Evolutionary conservation across 2,797 vertebrate genomes (phyloP).

Genomic region (Rhabdophis nuchalis): DNA sequence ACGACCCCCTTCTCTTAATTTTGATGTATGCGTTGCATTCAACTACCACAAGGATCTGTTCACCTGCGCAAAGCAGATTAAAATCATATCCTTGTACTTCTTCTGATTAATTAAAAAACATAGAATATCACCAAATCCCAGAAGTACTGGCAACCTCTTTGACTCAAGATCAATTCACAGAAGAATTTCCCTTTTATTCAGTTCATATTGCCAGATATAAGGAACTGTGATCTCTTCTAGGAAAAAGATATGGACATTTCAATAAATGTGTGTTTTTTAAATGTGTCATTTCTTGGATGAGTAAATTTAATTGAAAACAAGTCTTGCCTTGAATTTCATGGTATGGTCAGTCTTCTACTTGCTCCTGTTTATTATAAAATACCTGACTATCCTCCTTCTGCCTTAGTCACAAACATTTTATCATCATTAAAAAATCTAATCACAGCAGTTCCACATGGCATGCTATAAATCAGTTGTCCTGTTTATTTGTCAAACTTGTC

Average conservation of each 20-base stretch:
- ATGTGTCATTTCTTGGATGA: conserved; percentile 4
- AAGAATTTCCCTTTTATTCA: background rate
- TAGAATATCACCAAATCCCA: background rate
- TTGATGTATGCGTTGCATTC: background rate
- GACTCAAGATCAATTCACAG: background rate
- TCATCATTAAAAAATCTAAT: conserved; percentile 34
- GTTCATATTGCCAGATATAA: conserved; percentile 3
- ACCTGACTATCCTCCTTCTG: conserved; percentile 14
- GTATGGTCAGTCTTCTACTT: conserved; percentile 6
- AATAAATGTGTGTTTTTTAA: conserved; percentile 30
- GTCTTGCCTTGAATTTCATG: conserved; percentile 26
- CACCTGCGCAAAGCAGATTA: background rate
- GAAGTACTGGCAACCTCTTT: background rate
- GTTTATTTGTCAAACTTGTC: conserved; percentile 35
- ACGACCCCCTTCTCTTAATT: background rate
- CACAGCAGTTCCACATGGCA: conserved; percentile 11
- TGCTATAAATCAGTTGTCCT: conserved; percentile 37
- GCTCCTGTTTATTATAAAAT: conserved; percentile 21
- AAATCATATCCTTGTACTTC: background rate
- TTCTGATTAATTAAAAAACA: background rate
- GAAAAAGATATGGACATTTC: conserved; percentile 14
- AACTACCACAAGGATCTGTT: background rate
- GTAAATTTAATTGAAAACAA: conserved; percentile 38
- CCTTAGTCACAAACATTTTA: conserved; percentile 33
- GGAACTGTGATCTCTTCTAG: conserved; percentile 30